Evolutionary conservation across 1,140 invertebrate genomes (phyloP), one percentile per base, ranked within the genome.

Genomic region (Pararge aegeria): DNA sequence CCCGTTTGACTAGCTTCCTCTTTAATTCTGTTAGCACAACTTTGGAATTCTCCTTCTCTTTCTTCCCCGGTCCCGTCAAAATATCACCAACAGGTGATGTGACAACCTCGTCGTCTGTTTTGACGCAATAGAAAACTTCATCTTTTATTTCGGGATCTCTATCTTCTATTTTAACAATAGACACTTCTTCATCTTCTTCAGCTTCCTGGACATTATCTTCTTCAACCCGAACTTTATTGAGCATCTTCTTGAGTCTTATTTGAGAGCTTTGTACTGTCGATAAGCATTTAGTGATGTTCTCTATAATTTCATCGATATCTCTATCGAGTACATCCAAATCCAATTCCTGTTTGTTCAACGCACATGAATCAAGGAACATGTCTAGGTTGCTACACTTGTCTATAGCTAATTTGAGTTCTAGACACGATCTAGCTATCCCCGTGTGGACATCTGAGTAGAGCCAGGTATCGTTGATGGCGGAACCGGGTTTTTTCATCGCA

Each of bases 101-200:
- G 0, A 60, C 48, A 13, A 55, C 63, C 51, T 89, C 83, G 16
- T 87, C 84, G n/a, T 85, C 87, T 0, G 84, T 87, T 66, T 76
- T 85, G 7, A 89, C 72, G n/a, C 81, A 87, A 68, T 83, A 89
- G 53, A 83, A 89, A 46, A 89, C 87, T 72, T 89, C 87, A 64
- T 89, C 87, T 62, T 66, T 82, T 16, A 71, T 64, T 46, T 79
- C 84, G 16, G 77, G 75, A 51, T 70, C 75, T 38, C 61, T 68
- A 52, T 87, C 82, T 57, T 79, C 80, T 51, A 89, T 81, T 70
- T 73, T 80, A 12, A 81, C 67, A 70, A 85, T 52, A 0, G 24
- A 52, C 10, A 30, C 52, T 13, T 68, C 71, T 53, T 77, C 64
- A 5, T 73, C 70, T 24, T 70, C 64, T 19, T 75, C 68, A 18